Percentiles rank a stretch among this genome's conserved stretches.
Evolutionary conservation across 2,888 invertebrate species (phyloP).

Genomic region (Caenorhabditis macrosperma): DNA sequence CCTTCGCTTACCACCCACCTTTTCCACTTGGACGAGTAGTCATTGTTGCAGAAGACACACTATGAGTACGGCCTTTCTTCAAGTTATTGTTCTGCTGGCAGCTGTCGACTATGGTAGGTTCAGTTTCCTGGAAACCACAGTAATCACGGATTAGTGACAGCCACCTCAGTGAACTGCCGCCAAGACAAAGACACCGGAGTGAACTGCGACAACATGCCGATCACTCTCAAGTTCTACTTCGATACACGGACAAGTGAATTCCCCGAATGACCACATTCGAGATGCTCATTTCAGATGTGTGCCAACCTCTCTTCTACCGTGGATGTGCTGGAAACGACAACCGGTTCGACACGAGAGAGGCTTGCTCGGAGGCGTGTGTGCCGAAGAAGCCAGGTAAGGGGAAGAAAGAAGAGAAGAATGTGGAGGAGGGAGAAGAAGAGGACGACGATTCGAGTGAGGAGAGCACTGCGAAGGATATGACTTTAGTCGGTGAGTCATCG

Average conservation of each 20-base stretch:
- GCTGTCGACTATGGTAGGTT: not conserved
- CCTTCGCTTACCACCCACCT: not conserved
- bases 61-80: not conserved
- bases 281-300: conserved; percentile 55
- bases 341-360: conserved; percentile 71
- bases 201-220: conserved; percentile 53
- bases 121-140: not conserved
- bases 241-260: conserved; percentile 57
- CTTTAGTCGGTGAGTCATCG: conserved; percentile 26
- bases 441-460: conserved; percentile 33
- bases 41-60: not conserved
- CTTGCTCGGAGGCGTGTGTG: conserved; percentile 65
- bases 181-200: conserved; percentile 50
- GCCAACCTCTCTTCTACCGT: conserved; percentile 66
- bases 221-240: conserved; percentile 62
- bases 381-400: conserved; percentile 32
- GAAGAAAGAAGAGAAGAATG: conserved; percentile 18
- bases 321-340: conserved; percentile 78
- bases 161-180: conserved; percentile 39
- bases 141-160: conserved; percentile 15
- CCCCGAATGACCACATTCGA: too few relatives aligned
- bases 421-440: conserved; percentile 17
- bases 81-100: not conserved
- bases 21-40: not conserved
- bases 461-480: conserved; percentile 44